phyloP scores from a whole-genome alignment of 2,113 vertebrate genomes.

The Bettongia penicillata region DNA sequence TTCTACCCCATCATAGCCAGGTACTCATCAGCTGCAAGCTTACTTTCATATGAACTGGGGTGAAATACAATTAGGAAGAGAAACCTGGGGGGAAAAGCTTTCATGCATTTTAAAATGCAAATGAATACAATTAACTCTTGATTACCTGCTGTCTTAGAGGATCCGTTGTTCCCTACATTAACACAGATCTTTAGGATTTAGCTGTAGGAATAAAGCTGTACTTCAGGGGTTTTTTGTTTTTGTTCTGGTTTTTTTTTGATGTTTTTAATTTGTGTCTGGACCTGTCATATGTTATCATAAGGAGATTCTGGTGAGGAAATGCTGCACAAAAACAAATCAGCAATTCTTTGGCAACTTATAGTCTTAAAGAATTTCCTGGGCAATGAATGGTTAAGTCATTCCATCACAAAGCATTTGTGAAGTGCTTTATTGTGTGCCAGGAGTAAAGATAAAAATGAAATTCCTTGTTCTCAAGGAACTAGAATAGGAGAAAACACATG shows the following conservation, averaged over 20 bases:
- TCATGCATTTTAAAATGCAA: not conserved
- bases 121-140: not conserved
- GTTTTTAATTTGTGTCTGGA: not conserved
- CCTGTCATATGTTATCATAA: not conserved
- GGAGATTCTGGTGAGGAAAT: not conserved
- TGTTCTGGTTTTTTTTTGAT: not conserved
- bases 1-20: not conserved
- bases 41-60: not conserved
- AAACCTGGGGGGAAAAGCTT: not conserved
- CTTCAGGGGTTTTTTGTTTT: not conserved
- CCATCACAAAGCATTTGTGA: not conserved
- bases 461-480: not conserved
- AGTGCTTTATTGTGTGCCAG: not conserved
- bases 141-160: constrained; percentile 13
- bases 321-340: not conserved
- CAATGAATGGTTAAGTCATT: not conserved
- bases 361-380: not conserved
- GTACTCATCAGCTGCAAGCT: not conserved
- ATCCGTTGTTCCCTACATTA: not conserved
- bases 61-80: not conserved
- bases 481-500: not conserved
- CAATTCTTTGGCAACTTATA: not conserved
- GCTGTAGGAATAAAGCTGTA: not conserved
- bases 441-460: not conserved
- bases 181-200: not conserved